A percentile compares a stretch with the other conserved stretches of the same genome.
phyloP scores from a whole-genome alignment of 2,888 invertebrate genomes.

The Epirrhoe tristata region DNA sequence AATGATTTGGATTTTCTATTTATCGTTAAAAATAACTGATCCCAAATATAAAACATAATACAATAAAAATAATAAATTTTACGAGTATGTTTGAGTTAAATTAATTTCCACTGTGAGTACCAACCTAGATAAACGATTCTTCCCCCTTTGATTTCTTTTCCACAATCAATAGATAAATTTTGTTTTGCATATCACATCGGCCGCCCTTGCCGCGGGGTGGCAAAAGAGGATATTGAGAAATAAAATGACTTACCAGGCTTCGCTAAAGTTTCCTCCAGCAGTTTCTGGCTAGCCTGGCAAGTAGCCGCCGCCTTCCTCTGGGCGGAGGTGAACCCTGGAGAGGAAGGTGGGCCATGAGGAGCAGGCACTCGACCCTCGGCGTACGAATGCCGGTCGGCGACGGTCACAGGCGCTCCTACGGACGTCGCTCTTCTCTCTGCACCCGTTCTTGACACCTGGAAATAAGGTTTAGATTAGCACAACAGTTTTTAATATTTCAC shows the following conservation, averaged over 20 bases:
- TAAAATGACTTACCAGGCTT: slow-evolving; percentile 75
- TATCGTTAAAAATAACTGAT: too few species aligned
- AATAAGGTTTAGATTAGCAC: slow-evolving; percentile 31
- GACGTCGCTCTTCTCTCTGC: slow-evolving; percentile 65
- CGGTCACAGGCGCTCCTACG: slow-evolving; percentile 59
- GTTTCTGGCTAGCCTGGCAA: slow-evolving; percentile 86
- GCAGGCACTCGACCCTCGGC: slow-evolving; percentile 74
- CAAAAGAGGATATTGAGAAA: too few species aligned
- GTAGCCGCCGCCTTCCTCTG: slow-evolving; percentile 72
- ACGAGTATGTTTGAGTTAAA: too few species aligned
- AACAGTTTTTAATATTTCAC: not conserved
- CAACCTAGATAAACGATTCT: too few species aligned
- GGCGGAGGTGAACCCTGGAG: slow-evolving; percentile 70
- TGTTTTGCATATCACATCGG: too few species aligned
- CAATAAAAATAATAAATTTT: too few species aligned
- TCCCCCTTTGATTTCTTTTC: too few species aligned
- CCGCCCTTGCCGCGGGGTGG: too few species aligned
- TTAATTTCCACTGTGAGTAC: too few species aligned
- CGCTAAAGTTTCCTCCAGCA: slow-evolving; percentile 88
- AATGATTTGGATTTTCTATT: not conserved
- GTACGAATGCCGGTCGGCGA: slow-evolving; percentile 68
- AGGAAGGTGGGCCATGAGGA: slow-evolving; percentile 75
- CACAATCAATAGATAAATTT: too few species aligned
- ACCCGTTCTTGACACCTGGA: slow-evolving; percentile 69
- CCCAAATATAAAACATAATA: too few species aligned